phyloP scores from a whole-genome alignment of 2,113 vertebrate species.

The Cynopterus brachyotis region DNA sequence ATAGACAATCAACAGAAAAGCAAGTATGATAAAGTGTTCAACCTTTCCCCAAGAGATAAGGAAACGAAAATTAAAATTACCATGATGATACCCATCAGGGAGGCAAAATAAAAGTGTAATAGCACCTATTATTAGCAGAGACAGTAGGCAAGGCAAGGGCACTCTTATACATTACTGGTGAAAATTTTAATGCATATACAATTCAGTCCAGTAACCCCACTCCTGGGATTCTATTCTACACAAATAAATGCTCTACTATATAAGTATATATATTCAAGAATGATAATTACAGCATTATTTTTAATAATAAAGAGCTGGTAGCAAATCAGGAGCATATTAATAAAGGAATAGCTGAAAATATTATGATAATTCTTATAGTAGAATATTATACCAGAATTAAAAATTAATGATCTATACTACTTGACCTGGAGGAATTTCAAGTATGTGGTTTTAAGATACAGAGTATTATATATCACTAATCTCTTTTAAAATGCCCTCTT shows the following conservation, averaged over 20 bases:
- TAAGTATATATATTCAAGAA: not conserved
- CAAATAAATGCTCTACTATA: slow-evolving; percentile 5
- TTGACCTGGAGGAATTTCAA: not conserved
- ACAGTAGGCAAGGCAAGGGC: not conserved
- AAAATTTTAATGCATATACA: slow-evolving; percentile 44
- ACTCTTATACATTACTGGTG: not conserved
- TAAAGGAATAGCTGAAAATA: slow-evolving; percentile 44
- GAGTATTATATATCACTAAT: not conserved
- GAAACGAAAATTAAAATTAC: slow-evolving; percentile 54
- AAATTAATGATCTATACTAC: slow-evolving; percentile 54
- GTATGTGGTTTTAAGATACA: not conserved
- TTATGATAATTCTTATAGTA: slow-evolving; percentile 1
- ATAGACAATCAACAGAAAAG: slow-evolving; percentile 1
- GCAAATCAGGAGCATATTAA: slow-evolving; percentile 54
- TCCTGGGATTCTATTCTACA: not conserved
- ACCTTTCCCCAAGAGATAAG: not conserved
- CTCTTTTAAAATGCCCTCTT: slow-evolving; percentile 8
- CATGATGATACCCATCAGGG: not conserved
- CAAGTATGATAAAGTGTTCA: not conserved
- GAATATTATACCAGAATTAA: slow-evolving; percentile 50
- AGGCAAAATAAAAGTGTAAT: not conserved
- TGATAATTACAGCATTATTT: not conserved
- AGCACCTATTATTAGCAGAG: slow-evolving; percentile 30
- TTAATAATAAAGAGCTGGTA: slow-evolving; percentile 48
- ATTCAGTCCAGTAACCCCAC: not conserved